Conservation (phyloP, 1,140 invertebrate species). For the Popillia japonica region DNA sequence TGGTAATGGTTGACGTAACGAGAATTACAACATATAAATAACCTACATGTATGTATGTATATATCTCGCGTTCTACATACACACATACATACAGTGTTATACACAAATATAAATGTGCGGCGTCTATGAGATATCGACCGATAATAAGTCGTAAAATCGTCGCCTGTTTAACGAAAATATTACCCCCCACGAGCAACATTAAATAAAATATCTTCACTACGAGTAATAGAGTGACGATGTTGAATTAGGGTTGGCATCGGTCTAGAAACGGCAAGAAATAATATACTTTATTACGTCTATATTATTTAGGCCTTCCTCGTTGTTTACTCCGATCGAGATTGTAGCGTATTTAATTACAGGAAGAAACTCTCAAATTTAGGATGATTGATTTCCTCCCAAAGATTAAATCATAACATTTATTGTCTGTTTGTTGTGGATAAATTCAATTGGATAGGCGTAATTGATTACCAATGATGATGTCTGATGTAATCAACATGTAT, state of each 20-base stretch:
- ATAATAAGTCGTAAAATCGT: constrained; percentile 17
- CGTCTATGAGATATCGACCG: constrained; percentile 16
- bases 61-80: neutral
- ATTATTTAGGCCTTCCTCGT: neutral
- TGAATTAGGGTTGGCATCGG: neutral
- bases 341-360: neutral
- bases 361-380: neutral
- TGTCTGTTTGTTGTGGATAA: neutral
- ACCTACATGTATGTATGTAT: neutral
- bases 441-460: neutral
- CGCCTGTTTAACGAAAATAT: neutral
- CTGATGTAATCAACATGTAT: no score
- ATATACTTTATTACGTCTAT: neutral
- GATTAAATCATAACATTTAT: neutral
- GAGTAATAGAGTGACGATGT: neutral
- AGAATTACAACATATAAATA: constrained; percentile 14
- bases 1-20: neutral
- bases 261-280: neutral
- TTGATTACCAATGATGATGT: neutral
- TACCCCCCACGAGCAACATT: neutral
- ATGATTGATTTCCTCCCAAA: neutral
- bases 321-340: neutral
- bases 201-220: neutral
- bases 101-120: neutral
- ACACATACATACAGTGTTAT: neutral